Evolutionary conservation across 2,888 invertebrate genomes (phyloP).

Genomic region (Pharmacophagus antenor): DNA sequence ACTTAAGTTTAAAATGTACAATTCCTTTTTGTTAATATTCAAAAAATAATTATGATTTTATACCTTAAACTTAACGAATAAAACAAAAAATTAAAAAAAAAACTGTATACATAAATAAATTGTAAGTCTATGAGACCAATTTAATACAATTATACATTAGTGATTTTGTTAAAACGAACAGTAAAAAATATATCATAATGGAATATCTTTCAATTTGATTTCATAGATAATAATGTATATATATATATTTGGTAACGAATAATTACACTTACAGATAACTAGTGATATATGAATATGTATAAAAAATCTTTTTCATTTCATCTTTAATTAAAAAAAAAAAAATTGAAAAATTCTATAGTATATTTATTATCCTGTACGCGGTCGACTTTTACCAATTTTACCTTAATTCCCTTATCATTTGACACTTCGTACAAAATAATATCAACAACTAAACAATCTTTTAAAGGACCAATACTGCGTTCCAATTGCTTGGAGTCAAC

Average conservation of each 20-base stretch:
- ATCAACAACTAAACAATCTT: too few species aligned
- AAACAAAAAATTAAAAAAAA: background rate
- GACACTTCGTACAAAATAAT: too few species aligned
- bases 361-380: too few species aligned
- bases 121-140: conserved; percentile 26
- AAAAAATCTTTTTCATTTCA: background rate
- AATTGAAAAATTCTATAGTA: too few species aligned
- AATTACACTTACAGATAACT: background rate
- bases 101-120: conserved; percentile 8
- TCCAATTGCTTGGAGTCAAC: too few species aligned
- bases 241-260: conserved; percentile 13
- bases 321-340: background rate
- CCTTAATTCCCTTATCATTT: too few species aligned
- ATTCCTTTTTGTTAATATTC: conserved; percentile 12
- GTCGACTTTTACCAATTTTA: too few species aligned
- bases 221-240: background rate
- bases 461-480: too few species aligned
- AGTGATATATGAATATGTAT: background rate
- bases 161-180: background rate
- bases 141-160: background rate
- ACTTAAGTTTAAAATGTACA: conserved; percentile 32
- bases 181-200: background rate
- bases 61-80: conserved; percentile 5
- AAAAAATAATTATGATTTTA: conserved; percentile 19
- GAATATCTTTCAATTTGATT: background rate